Conservation (phyloP, 2,797 vertebrate genomes). For the Micropoecilia bifurca region DNA sequence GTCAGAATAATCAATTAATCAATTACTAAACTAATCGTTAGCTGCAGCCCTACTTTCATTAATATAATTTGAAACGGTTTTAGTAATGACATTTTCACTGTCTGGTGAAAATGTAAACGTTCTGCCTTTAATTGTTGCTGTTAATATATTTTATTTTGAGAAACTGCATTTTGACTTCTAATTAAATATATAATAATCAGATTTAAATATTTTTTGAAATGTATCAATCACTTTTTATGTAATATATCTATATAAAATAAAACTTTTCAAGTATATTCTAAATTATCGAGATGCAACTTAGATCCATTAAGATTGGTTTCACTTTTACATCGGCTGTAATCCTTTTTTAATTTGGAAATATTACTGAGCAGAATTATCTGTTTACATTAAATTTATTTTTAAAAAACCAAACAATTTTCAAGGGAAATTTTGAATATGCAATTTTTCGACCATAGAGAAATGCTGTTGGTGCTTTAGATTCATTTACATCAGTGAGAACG, state of each 20-base stretch:
- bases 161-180: not conserved
- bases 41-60: too few relatives aligned
- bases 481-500: conserved; percentile 50
- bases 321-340: too few relatives aligned
- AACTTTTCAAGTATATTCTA: not conserved
- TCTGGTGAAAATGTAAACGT: too few relatives aligned
- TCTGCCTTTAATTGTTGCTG: too few relatives aligned
- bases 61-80: too few relatives aligned
- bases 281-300: not conserved
- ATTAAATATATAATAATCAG: not conserved
- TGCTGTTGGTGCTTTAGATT: conserved; percentile 25
- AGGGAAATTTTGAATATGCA: not conserved
- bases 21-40: too few relatives aligned
- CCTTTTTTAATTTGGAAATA: not conserved
- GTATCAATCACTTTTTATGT: too few relatives aligned
- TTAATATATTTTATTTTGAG: not conserved
- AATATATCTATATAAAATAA: too few relatives aligned
- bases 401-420: not conserved
- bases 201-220: too few relatives aligned
- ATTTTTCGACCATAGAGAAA: conserved; percentile 27
- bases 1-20: too few relatives aligned
- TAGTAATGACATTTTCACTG: too few relatives aligned
- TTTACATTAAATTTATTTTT: not conserved
- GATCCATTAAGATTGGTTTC: not conserved
- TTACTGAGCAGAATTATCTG: not conserved